Conservation (phyloP, 1,140 invertebrate species). For the Drepana arcuata region DNA sequence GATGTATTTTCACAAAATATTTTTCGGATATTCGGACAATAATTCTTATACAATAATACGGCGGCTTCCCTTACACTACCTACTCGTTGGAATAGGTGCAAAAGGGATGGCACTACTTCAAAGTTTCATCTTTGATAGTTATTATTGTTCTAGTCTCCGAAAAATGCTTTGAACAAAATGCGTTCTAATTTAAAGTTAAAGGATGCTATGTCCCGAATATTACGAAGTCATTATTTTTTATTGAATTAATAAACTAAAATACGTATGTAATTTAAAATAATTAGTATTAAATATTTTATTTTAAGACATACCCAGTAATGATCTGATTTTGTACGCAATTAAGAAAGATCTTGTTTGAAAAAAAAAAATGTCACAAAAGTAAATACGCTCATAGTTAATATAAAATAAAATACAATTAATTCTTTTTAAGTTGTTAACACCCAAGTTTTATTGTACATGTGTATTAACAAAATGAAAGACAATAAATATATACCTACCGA, state of each 20-base stretch:
- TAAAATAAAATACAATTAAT: constrained; percentile 28
- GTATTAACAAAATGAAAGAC: constrained; percentile 55
- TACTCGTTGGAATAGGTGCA: constrained; percentile 20
- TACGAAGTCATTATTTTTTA: constrained; percentile 16
- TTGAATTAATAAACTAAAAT: constrained; percentile 12
- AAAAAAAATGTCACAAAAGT: constrained; percentile 38
- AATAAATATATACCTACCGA: constrained; percentile 56
- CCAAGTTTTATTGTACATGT: constrained; percentile 50
- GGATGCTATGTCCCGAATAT: constrained; percentile 1
- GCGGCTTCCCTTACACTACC: constrained; percentile 15
- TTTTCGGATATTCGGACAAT: not conserved
- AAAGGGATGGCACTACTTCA: constrained; percentile 14
- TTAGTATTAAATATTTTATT: not conserved
- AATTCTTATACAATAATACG: not conserved
- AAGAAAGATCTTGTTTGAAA: constrained; percentile 23
- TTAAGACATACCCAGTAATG: constrained; percentile 11
- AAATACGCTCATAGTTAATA: constrained; percentile 22
- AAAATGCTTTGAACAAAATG: no score
- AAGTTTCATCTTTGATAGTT: no score
- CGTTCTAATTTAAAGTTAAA: no score
- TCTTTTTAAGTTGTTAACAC: constrained; percentile 43
- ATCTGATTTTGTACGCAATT: constrained; percentile 34
- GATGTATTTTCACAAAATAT: not conserved
- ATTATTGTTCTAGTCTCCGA: no score
- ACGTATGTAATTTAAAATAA: not conserved